A percentile compares a stretch with the other conserved stretches of the same genome.
Conservation (phyloP, 1,140 invertebrate genomes). For the Drosophila suzukii region DNA sequence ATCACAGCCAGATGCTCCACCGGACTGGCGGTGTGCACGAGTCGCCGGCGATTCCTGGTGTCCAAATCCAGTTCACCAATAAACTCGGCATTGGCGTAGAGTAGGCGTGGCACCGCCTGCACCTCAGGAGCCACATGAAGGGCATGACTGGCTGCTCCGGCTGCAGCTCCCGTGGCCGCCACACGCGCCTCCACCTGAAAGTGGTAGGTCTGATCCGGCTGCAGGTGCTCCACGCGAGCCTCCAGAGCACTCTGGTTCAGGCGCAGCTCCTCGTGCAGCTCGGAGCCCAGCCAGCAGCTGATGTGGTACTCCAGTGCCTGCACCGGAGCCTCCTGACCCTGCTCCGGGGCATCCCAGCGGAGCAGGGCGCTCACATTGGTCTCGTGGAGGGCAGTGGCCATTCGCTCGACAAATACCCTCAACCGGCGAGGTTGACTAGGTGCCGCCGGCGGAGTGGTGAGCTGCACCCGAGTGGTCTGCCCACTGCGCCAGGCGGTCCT, state of each 20-base stretch:
- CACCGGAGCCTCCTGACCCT: slow-evolving; percentile 84
- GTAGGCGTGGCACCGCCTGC: slow-evolving; percentile 90
- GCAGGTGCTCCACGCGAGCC: slow-evolving; percentile 47
- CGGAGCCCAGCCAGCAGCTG: slow-evolving; percentile 65
- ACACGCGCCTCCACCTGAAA: slow-evolving; percentile 91
- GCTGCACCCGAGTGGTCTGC: slow-evolving; percentile 85
- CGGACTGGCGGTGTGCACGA: slow-evolving; percentile 79
- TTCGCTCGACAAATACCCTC: slow-evolving; percentile 88
- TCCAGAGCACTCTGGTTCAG: slow-evolving; percentile 64
- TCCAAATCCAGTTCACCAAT: slow-evolving; percentile 91
- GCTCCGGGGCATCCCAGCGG: slow-evolving; percentile 91
- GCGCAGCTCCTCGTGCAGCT: slow-evolving; percentile 53
- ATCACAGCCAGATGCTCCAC: slow-evolving; percentile 88
- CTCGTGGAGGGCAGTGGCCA: slow-evolving; percentile 58
- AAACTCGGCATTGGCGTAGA: slow-evolving; percentile 90
- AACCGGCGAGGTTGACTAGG: slow-evolving; percentile 90
- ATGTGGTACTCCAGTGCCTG: slow-evolving; percentile 64
- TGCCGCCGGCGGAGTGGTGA: slow-evolving; percentile 89
- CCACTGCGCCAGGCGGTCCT: slow-evolving; percentile 94
- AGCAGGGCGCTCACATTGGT: slow-evolving; percentile 85
- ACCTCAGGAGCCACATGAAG: slow-evolving; percentile 86
- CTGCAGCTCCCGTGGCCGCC: slow-evolving; percentile 86
- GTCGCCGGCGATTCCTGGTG: slow-evolving; percentile 84
- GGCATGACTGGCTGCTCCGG: slow-evolving; percentile 85
- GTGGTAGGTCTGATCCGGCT: slow-evolving; percentile 87